phyloP scores from a whole-genome alignment of 1,140 invertebrate genomes.

The Zaprionus tsacasi region DNA sequence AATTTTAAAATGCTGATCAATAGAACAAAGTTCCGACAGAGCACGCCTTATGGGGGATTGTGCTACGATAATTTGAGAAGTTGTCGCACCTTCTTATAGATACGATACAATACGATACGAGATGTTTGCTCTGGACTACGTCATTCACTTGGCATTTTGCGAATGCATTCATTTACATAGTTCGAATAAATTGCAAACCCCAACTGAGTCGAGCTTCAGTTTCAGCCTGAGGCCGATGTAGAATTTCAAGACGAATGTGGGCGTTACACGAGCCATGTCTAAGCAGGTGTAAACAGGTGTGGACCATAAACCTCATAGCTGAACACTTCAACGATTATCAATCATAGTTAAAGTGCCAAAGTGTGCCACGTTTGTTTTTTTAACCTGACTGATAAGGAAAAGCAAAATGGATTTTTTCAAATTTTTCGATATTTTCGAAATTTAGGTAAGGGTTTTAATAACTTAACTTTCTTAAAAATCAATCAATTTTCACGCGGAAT shows the following conservation, averaged over 20 bases:
- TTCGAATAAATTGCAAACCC: conserved; percentile 28
- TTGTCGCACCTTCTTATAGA: conserved; percentile 28
- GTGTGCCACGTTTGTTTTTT: too few relatives aligned
- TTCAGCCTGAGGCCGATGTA: background rate
- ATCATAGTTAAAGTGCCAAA: conserved; percentile 17
- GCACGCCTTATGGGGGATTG: background rate
- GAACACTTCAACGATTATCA: conserved; percentile 33
- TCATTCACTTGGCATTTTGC: conserved; percentile 40
- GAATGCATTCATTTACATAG: conserved; percentile 44
- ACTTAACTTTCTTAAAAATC: too few relatives aligned
- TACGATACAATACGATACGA: background rate
- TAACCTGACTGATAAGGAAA: too few relatives aligned
- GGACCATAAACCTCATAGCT: conserved; percentile 16
- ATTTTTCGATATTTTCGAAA: too few relatives aligned
- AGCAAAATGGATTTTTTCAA: too few relatives aligned
- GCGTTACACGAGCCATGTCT: conserved; percentile 29
- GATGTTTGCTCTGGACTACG: conserved; percentile 32
- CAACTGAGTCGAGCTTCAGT: conserved; percentile 1
- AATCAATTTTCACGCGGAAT: too few relatives aligned
- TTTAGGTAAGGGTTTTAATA: too few relatives aligned
- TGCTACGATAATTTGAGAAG: conserved; percentile 27
- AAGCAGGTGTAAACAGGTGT: conserved; percentile 28
- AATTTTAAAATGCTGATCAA: conserved; percentile 59
- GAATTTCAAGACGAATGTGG: conserved; percentile 10
- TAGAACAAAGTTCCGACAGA: conserved; percentile 15